Evolutionary conservation across 2,113 vertebrate genomes (phyloP), one percentile per base, ranked within the genome.

Genomic region (Phylloscopus whistleri): DNA sequence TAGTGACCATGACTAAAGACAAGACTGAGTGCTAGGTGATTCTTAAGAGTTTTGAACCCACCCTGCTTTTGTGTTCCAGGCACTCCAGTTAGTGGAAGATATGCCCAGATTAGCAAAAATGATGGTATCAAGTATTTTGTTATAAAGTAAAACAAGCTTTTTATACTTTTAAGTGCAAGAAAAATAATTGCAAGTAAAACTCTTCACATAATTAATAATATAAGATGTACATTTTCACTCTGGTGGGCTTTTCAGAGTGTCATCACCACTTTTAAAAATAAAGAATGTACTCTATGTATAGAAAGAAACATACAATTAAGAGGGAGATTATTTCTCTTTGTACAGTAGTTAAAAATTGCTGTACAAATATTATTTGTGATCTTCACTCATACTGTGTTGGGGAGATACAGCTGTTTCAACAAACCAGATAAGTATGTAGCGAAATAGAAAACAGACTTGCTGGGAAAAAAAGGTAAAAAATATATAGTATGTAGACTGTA

Each of bases 351-450:
- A 95, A 93, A 96, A 95, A 96, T 96, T 92, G 60, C 76, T 77
- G 60, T 87, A 63, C 63, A 97, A 96, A 97, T 95, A 96, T 94
- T 97, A 94, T 95, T 96, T 95, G 80, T 90, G 64, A 76, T 87
- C 46, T 80, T 80, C 77, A 2, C 53, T 92, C 78, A 46, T 70
- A 77, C 66, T 84, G 69, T 69, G 87, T 69, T 30, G 56, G 75
- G 79, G 93, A 87, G 87, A 82, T 89, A 69, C 89, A 94, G 94
- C 91, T 97, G 92, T 96, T 95, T 96, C 94, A 97, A 95, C 87
- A 94, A 85, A 93, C 33, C n/a, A 48, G 89, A 85, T 30, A 74
- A 89, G 31, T 64, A 70, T 58, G 27, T n/a, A 80, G 63, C 13
- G 15, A 96, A 96, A 96, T 87, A 95, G 72, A 90, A 93, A 96